Conservation (phyloP, 2,888 invertebrate species). For the Scaptomyza parva region DNA sequence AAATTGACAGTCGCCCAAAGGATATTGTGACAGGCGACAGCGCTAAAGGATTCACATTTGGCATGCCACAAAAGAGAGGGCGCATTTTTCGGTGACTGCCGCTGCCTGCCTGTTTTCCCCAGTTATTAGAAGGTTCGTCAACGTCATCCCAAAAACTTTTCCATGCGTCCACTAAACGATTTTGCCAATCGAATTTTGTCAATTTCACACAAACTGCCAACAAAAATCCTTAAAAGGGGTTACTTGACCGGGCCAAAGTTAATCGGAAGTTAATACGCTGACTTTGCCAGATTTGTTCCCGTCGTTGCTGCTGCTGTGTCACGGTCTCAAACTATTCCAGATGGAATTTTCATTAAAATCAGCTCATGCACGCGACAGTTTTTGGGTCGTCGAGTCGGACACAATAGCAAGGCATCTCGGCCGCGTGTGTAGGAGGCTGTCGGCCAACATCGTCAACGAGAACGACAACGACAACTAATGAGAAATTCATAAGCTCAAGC, state of each 20-base stretch:
- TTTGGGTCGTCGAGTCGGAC: constrained; percentile 39
- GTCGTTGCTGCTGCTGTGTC: constrained; percentile 47
- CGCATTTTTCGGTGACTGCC: constrained; percentile 31
- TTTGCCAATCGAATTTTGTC: constrained; percentile 76
- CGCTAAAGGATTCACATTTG: constrained; percentile 62
- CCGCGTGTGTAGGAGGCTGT: constrained; percentile 65
- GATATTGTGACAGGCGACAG: constrained; percentile 78
- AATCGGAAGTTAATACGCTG: constrained; percentile 85
- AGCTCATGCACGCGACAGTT: constrained; percentile 74
- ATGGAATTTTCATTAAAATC: constrained; percentile 81
- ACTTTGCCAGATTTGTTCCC: constrained; percentile 78
- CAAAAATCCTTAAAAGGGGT: constrained; percentile 71
- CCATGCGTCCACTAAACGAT: constrained; percentile 69
- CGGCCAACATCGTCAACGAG: too few relatives aligned
- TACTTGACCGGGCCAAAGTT: constrained; percentile 81
- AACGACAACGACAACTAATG: constrained; percentile 65
- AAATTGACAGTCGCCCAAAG: constrained; percentile 76
- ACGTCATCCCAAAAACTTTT: constrained; percentile 21
- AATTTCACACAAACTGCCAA: constrained; percentile 73
- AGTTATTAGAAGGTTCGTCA: constrained; percentile 69
- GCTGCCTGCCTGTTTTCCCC: constrained; percentile 23
- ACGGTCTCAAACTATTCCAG: constrained; percentile 75
- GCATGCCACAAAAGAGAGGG: constrained; percentile 50
- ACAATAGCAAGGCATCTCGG: not conserved
- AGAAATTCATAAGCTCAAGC: constrained; percentile 75